Evolutionary conservation across 2,797 vertebrate genomes (phyloP).

Genomic region (Bufotes viridis): DNA sequence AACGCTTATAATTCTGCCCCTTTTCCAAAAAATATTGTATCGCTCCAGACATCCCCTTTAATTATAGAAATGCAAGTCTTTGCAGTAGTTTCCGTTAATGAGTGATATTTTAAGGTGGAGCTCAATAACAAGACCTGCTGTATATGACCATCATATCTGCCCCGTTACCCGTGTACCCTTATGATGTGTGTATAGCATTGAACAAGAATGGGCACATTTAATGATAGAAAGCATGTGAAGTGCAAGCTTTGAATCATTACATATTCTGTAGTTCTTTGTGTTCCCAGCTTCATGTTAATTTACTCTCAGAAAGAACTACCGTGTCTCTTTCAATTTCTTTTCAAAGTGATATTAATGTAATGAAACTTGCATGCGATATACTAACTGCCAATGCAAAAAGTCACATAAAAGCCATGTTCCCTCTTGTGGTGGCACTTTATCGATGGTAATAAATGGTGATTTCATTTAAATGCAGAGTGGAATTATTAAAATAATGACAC

Average conservation of each 20-base stretch:
- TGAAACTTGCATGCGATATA: constrained; percentile 87
- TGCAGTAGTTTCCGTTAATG: background rate
- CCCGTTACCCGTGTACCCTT: background rate
- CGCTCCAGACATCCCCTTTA: background rate
- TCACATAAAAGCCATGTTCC: constrained; percentile 96
- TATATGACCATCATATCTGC: background rate
- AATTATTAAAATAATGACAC: background rate
- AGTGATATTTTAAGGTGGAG: background rate
- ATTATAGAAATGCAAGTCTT: background rate
- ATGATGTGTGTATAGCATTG: background rate
- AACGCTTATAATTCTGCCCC: no score
- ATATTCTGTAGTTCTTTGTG: constrained; percentile 73
- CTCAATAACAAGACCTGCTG: background rate
- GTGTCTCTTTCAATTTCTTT: constrained; percentile 65
- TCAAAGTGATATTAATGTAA: constrained; percentile 68
- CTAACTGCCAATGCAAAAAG: constrained; percentile 84
- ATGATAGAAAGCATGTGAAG: constrained; percentile 48
- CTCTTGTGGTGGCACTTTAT: constrained; percentile 69
- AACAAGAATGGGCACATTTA: background rate
- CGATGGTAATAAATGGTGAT: background rate
- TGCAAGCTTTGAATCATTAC: constrained; percentile 52
- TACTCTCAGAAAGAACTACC: constrained; percentile 67
- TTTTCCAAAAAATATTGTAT: no score
- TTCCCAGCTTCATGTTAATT: constrained; percentile 68
- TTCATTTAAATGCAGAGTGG: constrained; percentile 19